phyloP scores from a whole-genome alignment of 2,888 invertebrate species.

The Pseudeuparius sepicola region DNA sequence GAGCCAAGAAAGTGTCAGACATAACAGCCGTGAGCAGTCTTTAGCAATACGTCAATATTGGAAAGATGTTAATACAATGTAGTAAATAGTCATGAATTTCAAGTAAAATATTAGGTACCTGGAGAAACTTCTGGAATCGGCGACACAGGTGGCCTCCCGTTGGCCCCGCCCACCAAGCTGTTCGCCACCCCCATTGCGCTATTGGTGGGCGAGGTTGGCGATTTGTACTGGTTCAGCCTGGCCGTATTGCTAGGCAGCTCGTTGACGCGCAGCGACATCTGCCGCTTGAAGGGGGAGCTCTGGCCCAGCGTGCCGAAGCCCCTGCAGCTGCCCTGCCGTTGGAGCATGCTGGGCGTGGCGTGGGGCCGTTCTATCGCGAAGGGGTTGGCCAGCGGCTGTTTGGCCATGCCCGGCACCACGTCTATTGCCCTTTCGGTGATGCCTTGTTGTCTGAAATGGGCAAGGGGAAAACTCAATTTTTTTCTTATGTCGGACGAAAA shows the following conservation, averaged over 20 bases:
- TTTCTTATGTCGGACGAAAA: too few species aligned
- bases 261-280: conserved; percentile 87
- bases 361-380: conserved; percentile 93
- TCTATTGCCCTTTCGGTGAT: conserved; percentile 30
- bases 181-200: conserved; percentile 18
- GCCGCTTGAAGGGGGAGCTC: conserved; percentile 90
- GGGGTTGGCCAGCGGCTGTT: conserved; percentile 67
- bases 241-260: conserved; percentile 94
- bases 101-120: not conserved
- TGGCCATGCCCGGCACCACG: conserved; percentile 25
- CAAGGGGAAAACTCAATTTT: too few species aligned
- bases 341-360: conserved; percentile 87
- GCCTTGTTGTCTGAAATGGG: too few species aligned
- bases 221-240: conserved; percentile 47
- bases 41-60: too few species aligned
- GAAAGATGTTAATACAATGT: not conserved
- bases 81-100: not conserved
- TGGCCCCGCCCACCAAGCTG: conserved; percentile 17
- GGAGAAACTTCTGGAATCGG: conserved; percentile 68
- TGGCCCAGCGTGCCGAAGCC: conserved; percentile 70
- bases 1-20: too few species aligned
- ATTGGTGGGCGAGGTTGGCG: conserved; percentile 28
- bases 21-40: too few species aligned
- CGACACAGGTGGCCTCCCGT: conserved; percentile 48
- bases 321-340: conserved; percentile 91